Base-by-base conservation (phyloP, 2,113 vertebrate species). In the Neogale vison region DNA sequence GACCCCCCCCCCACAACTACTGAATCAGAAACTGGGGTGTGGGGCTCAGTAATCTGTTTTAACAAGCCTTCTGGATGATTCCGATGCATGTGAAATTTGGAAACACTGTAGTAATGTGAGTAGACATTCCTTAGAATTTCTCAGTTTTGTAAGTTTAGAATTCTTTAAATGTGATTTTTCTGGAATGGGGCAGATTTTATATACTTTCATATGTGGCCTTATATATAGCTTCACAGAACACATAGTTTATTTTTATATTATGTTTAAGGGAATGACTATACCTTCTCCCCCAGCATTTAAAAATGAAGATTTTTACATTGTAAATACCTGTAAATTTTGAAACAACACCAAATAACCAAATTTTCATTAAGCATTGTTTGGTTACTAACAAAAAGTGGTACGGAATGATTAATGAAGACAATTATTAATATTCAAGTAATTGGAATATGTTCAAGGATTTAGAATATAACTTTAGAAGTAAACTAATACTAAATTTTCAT, bases 401-500 rank as follows among this genome's bases (percentile, higher is more conserved):
- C 50, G 71, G 69, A 92, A 31, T 65, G 17, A 21, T 93, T 47
- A 85, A 67, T 81, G 9, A 82, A 84, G 61, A 83, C 31, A 63
- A 29, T 88, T 82, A 42, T 7, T 96, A 52, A 57, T 71, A 55
- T 39, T 89, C 11, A 82, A 86, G 31, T 82, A 92, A 59, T 72
- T 52, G 72, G 47, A 17, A 81, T 90, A 76, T 65, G 81, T 34
- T 82, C 20, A 91, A 52, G 87, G 63, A 84, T 72, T 79, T 86
- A 63, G 47, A 92, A 52, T 82, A 17, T 71, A 74, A 59, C 9
- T 93, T 77, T 86, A 96, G 90, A 90, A 31, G 93, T 92, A 91
- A 95, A 7, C 65, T 36, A 36, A 63, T 65, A 82, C 0, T 79
- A 45, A 59, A 36, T 47, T 95, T 96, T 92, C 13, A 63, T 86